Conservation (phyloP, 2,888 invertebrate genomes). For the Tridacna crocea region DNA sequence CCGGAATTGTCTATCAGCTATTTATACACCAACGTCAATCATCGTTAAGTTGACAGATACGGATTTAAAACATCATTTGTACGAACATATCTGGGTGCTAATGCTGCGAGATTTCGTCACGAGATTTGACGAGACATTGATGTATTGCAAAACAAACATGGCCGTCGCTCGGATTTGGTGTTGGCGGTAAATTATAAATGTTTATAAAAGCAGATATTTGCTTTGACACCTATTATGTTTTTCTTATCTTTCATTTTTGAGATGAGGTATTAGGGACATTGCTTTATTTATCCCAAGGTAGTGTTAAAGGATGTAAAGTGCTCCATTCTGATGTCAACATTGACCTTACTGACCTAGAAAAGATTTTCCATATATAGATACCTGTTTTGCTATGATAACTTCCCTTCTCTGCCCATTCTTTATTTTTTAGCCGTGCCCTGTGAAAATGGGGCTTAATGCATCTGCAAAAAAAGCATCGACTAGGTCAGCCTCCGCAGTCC, state of each 20-base stretch:
- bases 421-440: no score
- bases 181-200: slow-evolving; percentile 51
- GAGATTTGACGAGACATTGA: slow-evolving; percentile 40
- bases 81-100: slow-evolving; percentile 23
- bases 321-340: slow-evolving; percentile 20
- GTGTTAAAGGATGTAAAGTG: slow-evolving; percentile 10
- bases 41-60: slow-evolving; percentile 37
- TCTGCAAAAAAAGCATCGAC: no score
- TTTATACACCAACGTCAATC: slow-evolving; percentile 40
- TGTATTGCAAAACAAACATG: slow-evolving; percentile 41
- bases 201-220: slow-evolving; percentile 38
- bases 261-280: slow-evolving; percentile 10
- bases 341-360: slow-evolving; percentile 8
- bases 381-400: no score
- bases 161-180: slow-evolving; percentile 20
- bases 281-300: neutral
- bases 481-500: no score
- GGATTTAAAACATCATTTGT: slow-evolving; percentile 47
- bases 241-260: slow-evolving; percentile 41
- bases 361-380: neutral
- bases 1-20: slow-evolving; percentile 21
- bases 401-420: no score
- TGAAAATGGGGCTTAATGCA: no score
- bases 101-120: slow-evolving; percentile 41
- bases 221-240: slow-evolving; percentile 54